Evolutionary conservation across 2,888 invertebrate species (phyloP).

Genomic region (Ophonus ardosiacus): DNA sequence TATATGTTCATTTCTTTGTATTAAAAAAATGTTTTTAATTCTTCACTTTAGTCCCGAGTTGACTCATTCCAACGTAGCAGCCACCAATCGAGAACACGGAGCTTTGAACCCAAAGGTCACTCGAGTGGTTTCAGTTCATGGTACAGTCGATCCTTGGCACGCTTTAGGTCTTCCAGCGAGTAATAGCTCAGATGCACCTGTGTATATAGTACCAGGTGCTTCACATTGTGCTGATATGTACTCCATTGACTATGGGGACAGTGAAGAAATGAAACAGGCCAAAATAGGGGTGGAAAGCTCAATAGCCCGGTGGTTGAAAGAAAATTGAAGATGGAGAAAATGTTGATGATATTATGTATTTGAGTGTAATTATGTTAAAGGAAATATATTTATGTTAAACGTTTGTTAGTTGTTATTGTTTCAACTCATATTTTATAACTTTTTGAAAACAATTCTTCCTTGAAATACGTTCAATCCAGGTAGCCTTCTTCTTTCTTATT

Average conservation of each 20-base stretch:
- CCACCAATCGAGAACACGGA: constrained; percentile 77
- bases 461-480: no score
- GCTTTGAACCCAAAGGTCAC: constrained; percentile 76
- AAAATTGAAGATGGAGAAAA: not conserved
- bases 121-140: constrained; percentile 80
- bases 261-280: not conserved
- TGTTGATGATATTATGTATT: not conserved
- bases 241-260: not conserved
- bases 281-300: not conserved
- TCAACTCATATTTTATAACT: no score
- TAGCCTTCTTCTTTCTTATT: not conserved
- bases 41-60: not conserved
- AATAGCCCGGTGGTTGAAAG: not conserved
- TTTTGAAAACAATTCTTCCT: no score
- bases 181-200: constrained; percentile 67
- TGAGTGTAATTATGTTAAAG: not conserved
- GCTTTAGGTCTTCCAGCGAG: constrained; percentile 77
- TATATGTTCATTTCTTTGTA: no score
- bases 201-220: constrained; percentile 66
- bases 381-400: not conserved
- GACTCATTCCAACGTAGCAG: not conserved
- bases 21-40: not conserved
- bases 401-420: not conserved
- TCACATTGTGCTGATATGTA: constrained; percentile 20
- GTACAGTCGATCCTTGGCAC: constrained; percentile 80